phyloP scores from a whole-genome alignment of 2,113 vertebrate species.

The Columba livia region DNA sequence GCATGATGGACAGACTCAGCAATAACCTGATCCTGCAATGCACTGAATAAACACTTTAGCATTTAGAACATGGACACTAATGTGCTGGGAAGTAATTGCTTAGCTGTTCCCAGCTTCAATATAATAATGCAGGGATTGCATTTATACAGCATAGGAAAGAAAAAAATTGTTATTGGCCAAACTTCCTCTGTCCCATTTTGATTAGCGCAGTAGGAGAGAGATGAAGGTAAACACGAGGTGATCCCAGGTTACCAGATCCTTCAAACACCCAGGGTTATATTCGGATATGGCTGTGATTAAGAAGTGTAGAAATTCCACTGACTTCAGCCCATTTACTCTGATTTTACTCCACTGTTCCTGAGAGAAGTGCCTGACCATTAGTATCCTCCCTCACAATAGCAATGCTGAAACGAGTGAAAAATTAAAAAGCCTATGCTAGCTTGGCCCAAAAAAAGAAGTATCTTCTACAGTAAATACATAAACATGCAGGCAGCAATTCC shows the following conservation, averaged over 20 bases:
- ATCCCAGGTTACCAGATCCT: background rate
- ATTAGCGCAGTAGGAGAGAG: background rate
- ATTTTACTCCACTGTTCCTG: background rate
- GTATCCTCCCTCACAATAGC: background rate
- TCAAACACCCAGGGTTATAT: background rate
- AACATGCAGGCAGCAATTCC: constrained; percentile 53
- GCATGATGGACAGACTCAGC: constrained; percentile 73
- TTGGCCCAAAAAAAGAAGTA: background rate
- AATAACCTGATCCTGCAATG: constrained; percentile 62
- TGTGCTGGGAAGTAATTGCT: constrained; percentile 71
- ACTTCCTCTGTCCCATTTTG: constrained; percentile 45
- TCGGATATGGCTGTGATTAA: background rate
- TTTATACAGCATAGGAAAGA: constrained; percentile 11
- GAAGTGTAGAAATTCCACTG: background rate
- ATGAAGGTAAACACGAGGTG: background rate
- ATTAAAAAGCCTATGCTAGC: constrained; percentile 46
- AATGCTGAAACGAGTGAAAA: constrained; percentile 20
- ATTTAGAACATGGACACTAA: constrained; percentile 68
- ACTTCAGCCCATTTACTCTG: constrained; percentile 1
- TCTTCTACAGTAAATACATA: constrained; percentile 56
- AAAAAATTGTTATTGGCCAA: background rate
- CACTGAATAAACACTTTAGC: constrained; percentile 76
- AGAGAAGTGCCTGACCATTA: background rate
- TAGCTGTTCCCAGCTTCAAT: constrained; percentile 63
- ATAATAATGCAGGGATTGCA: constrained; percentile 67